phyloP scores from a whole-genome alignment of 2,113 vertebrate genomes.

The Oncorhynchus tshawytscha region DNA sequence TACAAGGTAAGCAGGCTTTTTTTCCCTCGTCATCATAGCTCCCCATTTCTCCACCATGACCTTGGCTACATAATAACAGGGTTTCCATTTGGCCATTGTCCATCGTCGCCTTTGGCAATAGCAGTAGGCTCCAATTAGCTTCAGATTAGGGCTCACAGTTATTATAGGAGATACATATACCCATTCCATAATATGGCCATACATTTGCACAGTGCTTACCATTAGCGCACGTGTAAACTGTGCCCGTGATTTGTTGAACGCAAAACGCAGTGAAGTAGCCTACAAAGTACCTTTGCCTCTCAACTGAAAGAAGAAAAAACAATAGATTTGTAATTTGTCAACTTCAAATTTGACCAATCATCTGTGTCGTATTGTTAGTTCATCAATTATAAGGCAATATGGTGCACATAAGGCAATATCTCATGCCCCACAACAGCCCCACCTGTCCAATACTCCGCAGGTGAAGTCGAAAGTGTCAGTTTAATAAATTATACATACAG shows the following conservation, averaged over 20 bases:
- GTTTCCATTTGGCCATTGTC: not conserved
- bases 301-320: no score
- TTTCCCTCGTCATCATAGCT: no score
- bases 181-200: not conserved
- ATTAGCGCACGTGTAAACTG: not conserved
- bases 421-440: not conserved
- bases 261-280: not conserved
- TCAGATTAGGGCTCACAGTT: not conserved
- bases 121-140: not conserved
- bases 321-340: not conserved
- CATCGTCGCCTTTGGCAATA: not conserved
- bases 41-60: not conserved
- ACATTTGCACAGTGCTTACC: not conserved
- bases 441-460: not conserved
- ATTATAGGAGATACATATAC: not conserved
- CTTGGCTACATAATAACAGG: no score
- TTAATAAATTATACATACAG: constrained; percentile 3
- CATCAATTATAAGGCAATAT: not conserved
- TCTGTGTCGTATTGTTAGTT: not conserved
- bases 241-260: not conserved
- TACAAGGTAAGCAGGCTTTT: constrained; percentile 80
- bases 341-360: not conserved
- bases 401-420: not conserved
- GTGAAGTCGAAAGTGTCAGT: not conserved
- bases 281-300: no score